A percentile compares a stretch with the other conserved stretches of the same genome.
These are phyloP conservation scores for Elymnias hypermnestra DNA, from an alignment of 1,140 invertebrate species.

Conservation along the genomic window DNA sequence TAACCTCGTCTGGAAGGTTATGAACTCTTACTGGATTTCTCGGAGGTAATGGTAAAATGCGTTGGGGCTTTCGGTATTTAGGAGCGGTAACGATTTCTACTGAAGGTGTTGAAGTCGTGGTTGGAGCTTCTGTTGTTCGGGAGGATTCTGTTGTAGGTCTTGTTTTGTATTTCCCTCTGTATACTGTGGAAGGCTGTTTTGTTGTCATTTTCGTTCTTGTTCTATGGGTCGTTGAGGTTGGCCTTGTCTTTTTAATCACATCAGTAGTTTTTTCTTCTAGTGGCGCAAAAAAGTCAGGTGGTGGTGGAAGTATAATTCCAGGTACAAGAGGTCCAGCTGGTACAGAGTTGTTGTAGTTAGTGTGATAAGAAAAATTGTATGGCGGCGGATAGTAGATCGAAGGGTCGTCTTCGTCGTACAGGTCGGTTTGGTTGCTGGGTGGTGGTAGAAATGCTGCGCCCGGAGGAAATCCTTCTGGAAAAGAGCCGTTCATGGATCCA, in stretches of 20 bases:
- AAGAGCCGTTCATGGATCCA: conserved; percentile 74
- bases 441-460: conserved; percentile 83
- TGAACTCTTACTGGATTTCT: conserved; percentile 51
- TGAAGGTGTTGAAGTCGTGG: conserved; percentile 50
- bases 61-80: conserved; percentile 53
- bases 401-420: conserved; percentile 91
- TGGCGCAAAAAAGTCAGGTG: conserved; percentile 88
- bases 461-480: conserved; percentile 78
- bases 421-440: conserved; percentile 82
- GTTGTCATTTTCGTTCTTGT: conserved; percentile 55
- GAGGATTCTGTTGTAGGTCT: conserved; percentile 53
- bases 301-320: conserved; percentile 90
- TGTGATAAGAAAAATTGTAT: conserved; percentile 89
- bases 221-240: conserved; percentile 43
- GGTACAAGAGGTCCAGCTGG: conserved; percentile 91
- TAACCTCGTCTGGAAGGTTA: conserved; percentile 51
- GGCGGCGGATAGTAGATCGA: conserved; percentile 93
- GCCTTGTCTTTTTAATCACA: conserved; percentile 53
- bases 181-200: conserved; percentile 45
- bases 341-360: conserved; percentile 85
- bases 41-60: conserved; percentile 40
- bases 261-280: conserved; percentile 74
- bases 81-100: conserved; percentile 47
- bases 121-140: conserved; percentile 62
- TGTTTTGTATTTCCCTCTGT: conserved; percentile 67